These are phyloP conservation scores for Gymnogyps californianus DNA, from an alignment of 2,113 vertebrate genomes.

Conservation along the genomic window DNA sequence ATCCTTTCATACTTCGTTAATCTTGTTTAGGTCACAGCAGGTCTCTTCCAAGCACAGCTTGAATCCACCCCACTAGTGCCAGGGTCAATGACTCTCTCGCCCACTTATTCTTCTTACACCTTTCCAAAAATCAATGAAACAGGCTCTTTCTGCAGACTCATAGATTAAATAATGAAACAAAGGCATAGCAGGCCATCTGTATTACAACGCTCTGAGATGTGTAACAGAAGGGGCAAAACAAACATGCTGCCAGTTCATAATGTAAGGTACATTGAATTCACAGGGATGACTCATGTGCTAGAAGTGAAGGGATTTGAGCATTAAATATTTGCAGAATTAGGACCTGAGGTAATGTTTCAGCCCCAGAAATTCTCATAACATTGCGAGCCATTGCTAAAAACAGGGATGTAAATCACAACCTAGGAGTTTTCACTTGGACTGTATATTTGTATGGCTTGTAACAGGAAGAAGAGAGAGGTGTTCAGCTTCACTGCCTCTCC, in stretches of 20 bases:
- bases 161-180: constrained; percentile 40
- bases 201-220: neutral
- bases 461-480: neutral
- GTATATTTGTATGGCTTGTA: neutral
- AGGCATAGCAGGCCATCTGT: constrained; percentile 12
- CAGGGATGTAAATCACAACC: neutral
- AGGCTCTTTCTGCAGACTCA: constrained; percentile 7
- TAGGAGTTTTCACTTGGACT: neutral
- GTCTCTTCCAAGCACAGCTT: constrained; percentile 1
- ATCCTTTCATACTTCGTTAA: constrained; percentile 25
- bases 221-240: constrained; percentile 11
- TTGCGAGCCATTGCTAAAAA: neutral
- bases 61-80: constrained; percentile 20
- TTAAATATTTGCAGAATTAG: neutral
- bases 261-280: neutral
- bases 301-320: neutral
- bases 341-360: neutral
- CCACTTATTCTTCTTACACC: neutral
- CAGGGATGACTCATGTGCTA: neutral
- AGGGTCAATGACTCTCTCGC: neutral
- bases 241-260: neutral
- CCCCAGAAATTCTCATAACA: neutral
- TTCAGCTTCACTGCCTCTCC: neutral
- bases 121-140: constrained; percentile 52
- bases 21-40: constrained; percentile 44